These are phyloP conservation scores for Xyrichtys novacula DNA, from an alignment of 2,797 vertebrate genomes.

Conservation along the genomic window DNA sequence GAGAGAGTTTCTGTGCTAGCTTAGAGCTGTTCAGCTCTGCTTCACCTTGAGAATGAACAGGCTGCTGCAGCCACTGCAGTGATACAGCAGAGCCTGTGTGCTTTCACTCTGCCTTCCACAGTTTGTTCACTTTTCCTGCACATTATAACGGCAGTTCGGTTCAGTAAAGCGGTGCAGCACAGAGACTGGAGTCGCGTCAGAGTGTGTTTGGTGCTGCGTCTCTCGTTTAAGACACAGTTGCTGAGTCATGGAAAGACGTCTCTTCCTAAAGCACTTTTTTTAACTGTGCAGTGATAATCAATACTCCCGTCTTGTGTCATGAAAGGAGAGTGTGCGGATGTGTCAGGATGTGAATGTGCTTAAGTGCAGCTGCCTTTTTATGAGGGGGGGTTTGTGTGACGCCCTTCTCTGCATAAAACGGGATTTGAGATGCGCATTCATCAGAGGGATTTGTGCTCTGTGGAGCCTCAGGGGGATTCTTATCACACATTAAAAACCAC, in stretches of 20 bases:
- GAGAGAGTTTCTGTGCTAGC: background rate
- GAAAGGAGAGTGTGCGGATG: background rate
- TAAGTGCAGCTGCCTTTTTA: slow-evolving; percentile 36
- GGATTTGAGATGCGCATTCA: slow-evolving; percentile 78
- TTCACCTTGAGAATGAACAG: slow-evolving; percentile 50
- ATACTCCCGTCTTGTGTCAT: slow-evolving; percentile 19
- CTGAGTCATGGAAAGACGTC: slow-evolving; percentile 60
- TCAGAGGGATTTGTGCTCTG: slow-evolving; percentile 53
- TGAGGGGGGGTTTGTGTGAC: slow-evolving; percentile 17
- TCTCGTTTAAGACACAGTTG: slow-evolving; percentile 28
- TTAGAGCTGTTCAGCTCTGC: slow-evolving; percentile 16
- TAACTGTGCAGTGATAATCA: slow-evolving; percentile 24
- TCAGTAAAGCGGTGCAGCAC: slow-evolving; percentile 3
- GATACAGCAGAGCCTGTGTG: background rate
- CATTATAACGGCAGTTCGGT: background rate
- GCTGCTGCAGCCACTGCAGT: slow-evolving; percentile 56
- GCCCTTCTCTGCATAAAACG: slow-evolving; percentile 64
- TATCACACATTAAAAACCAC: slow-evolving; percentile 24
- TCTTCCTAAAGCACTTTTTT: slow-evolving; percentile 4
- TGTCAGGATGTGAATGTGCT: slow-evolving; percentile 26
- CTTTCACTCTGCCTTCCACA: background rate
- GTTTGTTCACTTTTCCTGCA: slow-evolving; percentile 1
- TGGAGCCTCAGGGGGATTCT: slow-evolving; percentile 43
- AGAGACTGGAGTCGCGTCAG: slow-evolving; percentile 33
- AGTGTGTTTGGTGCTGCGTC: slow-evolving; percentile 9